Evolutionary conservation across 2,797 vertebrate species (phyloP).

Genomic region (Sphaeramia orbicularis): DNA sequence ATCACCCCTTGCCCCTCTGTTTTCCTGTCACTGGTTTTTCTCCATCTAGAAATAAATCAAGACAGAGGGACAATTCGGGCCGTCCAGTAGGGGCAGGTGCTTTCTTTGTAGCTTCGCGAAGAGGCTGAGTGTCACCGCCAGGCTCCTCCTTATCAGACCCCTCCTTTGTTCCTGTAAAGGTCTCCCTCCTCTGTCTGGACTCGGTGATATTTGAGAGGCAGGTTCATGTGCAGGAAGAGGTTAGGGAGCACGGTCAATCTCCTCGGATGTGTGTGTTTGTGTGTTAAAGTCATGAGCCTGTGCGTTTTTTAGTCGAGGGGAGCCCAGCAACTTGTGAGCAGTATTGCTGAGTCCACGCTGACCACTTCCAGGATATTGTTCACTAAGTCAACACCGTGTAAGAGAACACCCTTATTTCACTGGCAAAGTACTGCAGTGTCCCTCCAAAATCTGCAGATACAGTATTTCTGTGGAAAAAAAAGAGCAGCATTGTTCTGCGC

Average conservation of each 20-base stretch:
- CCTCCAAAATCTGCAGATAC: slow-evolving; percentile 69
- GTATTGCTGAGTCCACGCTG: slow-evolving; percentile 70
- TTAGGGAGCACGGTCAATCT: slow-evolving; percentile 64
- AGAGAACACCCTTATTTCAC: slow-evolving; percentile 65
- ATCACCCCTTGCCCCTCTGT: slow-evolving; percentile 10
- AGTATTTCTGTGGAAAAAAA: slow-evolving; percentile 47
- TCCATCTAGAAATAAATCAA: slow-evolving; percentile 46
- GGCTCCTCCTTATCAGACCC: slow-evolving; percentile 70
- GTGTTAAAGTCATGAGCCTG: slow-evolving; percentile 44
- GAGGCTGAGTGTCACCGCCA: slow-evolving; percentile 61
- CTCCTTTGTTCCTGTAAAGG: slow-evolving; percentile 79
- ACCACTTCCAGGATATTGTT: slow-evolving; percentile 63
- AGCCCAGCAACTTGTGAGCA: slow-evolving; percentile 41
- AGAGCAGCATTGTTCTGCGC: slow-evolving; percentile 61
- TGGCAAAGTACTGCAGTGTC: slow-evolving; percentile 58
- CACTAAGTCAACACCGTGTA: slow-evolving; percentile 60
- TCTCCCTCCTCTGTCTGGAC: slow-evolving; percentile 70
- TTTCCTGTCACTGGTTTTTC: slow-evolving; percentile 33
- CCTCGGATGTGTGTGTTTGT: slow-evolving; percentile 39
- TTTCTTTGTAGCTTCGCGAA: slow-evolving; percentile 63
- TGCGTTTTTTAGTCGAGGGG: slow-evolving; percentile 34
- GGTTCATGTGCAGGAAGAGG: slow-evolving; percentile 52
- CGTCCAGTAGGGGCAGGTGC: slow-evolving; percentile 38
- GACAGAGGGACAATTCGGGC: slow-evolving; percentile 45
- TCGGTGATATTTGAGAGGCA: slow-evolving; percentile 79